Evolutionary conservation across 2,888 invertebrate species (phyloP).

Genomic region (Odontocerum albicorne): DNA sequence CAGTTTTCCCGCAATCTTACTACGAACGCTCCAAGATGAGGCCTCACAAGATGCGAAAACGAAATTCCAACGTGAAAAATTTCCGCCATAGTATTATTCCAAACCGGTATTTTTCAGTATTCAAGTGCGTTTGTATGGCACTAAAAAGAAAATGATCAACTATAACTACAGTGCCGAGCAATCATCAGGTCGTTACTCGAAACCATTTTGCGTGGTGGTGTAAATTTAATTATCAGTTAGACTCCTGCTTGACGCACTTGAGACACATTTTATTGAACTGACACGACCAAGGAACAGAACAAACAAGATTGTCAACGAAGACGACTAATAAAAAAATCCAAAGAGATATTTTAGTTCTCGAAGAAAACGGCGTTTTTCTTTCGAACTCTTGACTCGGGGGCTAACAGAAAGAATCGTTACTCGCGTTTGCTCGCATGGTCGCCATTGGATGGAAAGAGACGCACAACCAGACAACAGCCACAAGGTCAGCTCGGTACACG

Average conservation of each 20-base stretch:
- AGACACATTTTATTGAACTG: too few species aligned
- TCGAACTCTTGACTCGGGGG: too few species aligned
- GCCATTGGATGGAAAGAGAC: conserved; percentile 23
- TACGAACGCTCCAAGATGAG: too few species aligned
- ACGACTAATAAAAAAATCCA: too few species aligned
- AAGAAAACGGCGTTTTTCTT: too few species aligned
- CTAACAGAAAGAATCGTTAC: background rate
- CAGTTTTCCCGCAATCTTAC: too few species aligned
- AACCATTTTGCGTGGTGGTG: background rate
- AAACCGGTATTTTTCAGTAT: background rate
- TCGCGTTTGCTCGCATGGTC: background rate
- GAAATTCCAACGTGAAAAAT: conserved; percentile 6
- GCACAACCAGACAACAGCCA: conserved; percentile 1
- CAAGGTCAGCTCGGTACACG: conserved; percentile 27
- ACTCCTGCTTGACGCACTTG: conserved; percentile 2
- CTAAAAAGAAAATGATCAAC: conserved; percentile 4
- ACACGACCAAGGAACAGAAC: too few species aligned
- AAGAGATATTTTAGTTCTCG: too few species aligned
- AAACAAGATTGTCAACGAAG: too few species aligned
- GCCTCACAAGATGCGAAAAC: conserved; percentile 2
- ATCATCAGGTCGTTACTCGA: background rate
- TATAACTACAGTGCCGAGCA: background rate
- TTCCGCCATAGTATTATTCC: background rate
- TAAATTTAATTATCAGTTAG: conserved; percentile 2
- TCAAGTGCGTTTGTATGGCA: background rate